Evolutionary conservation across 2,888 invertebrate species (phyloP).

Genomic region (Stratiomys singularior): DNA sequence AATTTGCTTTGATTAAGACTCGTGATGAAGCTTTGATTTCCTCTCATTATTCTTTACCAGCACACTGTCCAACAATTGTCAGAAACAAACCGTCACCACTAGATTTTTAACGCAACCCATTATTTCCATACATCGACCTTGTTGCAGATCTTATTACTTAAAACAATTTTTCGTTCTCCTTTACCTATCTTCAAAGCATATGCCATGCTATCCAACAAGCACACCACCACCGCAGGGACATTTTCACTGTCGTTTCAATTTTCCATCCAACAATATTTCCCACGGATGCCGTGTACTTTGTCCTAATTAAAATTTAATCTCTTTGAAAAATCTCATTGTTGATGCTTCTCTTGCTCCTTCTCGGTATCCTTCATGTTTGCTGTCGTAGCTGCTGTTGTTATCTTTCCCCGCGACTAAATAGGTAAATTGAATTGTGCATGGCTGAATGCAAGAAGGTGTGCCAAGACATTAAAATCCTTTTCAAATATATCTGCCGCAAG

Average conservation of each 20-base stretch:
- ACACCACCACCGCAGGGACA: background rate
- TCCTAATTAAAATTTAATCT: constrained; percentile 55
- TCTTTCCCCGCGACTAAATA: constrained; percentile 8
- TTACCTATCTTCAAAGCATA: background rate
- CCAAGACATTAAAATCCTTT: constrained; percentile 31
- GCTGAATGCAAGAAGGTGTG: constrained; percentile 34
- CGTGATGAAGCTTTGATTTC: no score
- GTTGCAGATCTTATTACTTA: background rate
- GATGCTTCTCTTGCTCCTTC: constrained; percentile 9
- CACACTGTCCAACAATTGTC: no score
- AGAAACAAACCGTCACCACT: no score
- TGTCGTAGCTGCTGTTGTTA: background rate
- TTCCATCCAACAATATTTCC: constrained; percentile 8
- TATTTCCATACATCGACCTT: constrained; percentile 2
- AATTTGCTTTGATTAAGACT: no score
- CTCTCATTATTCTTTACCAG: no score
- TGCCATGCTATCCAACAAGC: background rate
- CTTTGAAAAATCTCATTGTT: constrained; percentile 50
- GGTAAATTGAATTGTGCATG: constrained; percentile 41
- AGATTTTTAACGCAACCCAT: background rate
- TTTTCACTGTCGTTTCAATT: background rate
- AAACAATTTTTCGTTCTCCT: no score
- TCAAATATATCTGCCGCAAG: constrained; percentile 18
- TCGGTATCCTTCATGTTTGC: constrained; percentile 30
- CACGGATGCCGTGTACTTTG: constrained; percentile 49